Conservation (phyloP, 2,797 vertebrate species). For the Australoheros facetus region DNA sequence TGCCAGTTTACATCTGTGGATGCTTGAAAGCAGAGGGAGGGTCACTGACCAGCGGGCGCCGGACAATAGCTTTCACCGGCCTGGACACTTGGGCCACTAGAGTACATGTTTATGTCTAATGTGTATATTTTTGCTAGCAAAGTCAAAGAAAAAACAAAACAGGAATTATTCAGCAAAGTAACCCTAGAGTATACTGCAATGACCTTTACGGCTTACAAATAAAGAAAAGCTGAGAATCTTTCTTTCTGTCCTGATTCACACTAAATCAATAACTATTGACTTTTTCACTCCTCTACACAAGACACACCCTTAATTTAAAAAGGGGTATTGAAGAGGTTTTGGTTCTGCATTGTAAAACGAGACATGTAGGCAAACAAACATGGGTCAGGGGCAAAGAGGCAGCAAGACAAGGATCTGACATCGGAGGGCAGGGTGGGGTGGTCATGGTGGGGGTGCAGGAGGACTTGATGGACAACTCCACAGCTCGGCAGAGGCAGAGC, state of each 20-base stretch:
- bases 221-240: background rate
- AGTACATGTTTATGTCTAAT: conserved; percentile 28
- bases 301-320: conserved; percentile 17
- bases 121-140: conserved; percentile 9
- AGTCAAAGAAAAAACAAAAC: background rate
- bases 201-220: background rate
- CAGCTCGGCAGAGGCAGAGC: conserved; percentile 77
- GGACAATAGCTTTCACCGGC: conserved; percentile 49
- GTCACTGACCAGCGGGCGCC: conserved; percentile 46
- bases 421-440: conserved; percentile 31
- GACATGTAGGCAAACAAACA: conserved; percentile 78
- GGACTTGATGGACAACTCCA: conserved; percentile 81
- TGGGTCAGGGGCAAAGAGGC: conserved; percentile 67
- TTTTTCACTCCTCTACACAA: conserved; percentile 7
- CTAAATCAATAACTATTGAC: conserved; percentile 7
- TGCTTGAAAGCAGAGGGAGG: conserved; percentile 49
- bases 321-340: conserved; percentile 43
- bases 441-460: conserved; percentile 19
- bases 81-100: conserved; percentile 6
- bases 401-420: conserved; percentile 75
- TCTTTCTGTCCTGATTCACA: background rate
- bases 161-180: background rate
- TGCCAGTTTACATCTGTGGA: conserved; percentile 74
- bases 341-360: conserved; percentile 70
- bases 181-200: background rate